phyloP scores from a whole-genome alignment of 2,113 vertebrate genomes.

The Brachyhypopomus gauderio region DNA sequence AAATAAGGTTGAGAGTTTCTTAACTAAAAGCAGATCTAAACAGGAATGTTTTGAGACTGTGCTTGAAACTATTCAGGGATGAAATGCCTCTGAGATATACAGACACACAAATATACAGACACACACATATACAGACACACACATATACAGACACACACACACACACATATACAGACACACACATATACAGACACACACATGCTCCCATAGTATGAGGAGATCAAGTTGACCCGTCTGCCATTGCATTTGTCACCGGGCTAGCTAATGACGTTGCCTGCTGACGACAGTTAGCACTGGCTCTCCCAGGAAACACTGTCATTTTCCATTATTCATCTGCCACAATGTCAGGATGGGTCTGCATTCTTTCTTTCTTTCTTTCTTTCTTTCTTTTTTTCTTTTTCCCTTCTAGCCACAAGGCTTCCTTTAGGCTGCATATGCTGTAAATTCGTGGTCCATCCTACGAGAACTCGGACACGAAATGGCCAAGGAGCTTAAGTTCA shows the following conservation, averaged over 20 bases:
- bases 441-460: not conserved
- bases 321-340: conserved; percentile 37
- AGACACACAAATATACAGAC: not conserved
- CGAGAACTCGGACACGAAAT: not conserved
- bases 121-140: not conserved
- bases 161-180: not conserved
- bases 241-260: not conserved
- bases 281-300: conserved; percentile 18
- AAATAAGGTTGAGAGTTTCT: no score
- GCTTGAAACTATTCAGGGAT: no score
- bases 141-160: not conserved
- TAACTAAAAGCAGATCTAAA: no score
- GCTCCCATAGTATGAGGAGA: conserved; percentile 6
- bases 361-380: conserved; percentile 25
- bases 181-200: not conserved
- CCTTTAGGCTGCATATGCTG: not conserved
- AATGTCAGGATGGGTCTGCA: not conserved
- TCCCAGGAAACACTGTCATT: conserved; percentile 28
- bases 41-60: no score
- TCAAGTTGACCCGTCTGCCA: conserved; percentile 29
- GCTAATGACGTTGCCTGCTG: conserved; percentile 4
- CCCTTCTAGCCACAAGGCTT: not conserved
- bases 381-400: not conserved
- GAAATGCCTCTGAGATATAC: no score
- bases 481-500: no score